These are phyloP conservation scores for Leptinotarsa haldemani DNA, from an alignment of 2,888 invertebrate genomes.

Conservation along the genomic window DNA sequence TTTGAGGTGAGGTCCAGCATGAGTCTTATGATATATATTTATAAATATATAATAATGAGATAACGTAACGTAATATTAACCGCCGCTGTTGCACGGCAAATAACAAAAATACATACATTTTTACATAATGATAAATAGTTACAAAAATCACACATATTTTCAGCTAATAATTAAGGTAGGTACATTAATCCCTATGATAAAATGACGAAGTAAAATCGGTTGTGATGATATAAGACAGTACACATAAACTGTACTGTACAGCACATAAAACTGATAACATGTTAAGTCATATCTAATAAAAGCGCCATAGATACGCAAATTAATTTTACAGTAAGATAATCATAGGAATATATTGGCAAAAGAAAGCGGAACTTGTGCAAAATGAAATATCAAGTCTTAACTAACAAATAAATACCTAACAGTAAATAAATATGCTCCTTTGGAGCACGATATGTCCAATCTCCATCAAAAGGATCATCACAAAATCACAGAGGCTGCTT, in stretches of 20 bases:
- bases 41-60: conserved; percentile 59
- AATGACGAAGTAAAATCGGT: conserved; percentile 53
- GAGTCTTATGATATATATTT: conserved; percentile 54
- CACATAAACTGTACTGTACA: conserved; percentile 11
- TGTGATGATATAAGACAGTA: conserved; percentile 52
- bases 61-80: conserved; percentile 56
- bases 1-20: conserved; percentile 58
- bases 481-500: conserved; percentile 47
- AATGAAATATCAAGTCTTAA: conserved; percentile 49
- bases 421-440: conserved; percentile 59
- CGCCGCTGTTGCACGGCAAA: conserved; percentile 48
- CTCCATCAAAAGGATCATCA: conserved; percentile 56
- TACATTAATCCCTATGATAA: conserved; percentile 62
- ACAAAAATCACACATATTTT: conserved; percentile 65
- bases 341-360: conserved; percentile 58
- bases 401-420: conserved; percentile 61
- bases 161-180: conserved; percentile 63
- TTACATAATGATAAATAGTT: conserved; percentile 64
- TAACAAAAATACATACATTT: conserved; percentile 64
- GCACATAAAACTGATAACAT: conserved; percentile 33
- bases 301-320: conserved; percentile 51
- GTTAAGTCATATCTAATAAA: conserved; percentile 51
- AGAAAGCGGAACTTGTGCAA: conserved; percentile 57
- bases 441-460: conserved; percentile 61
- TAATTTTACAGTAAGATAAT: conserved; percentile 47